Evolutionary conservation across 2,888 invertebrate species (phyloP), one percentile per base, ranked within the genome.

Genomic region (Melieria omissa): DNA sequence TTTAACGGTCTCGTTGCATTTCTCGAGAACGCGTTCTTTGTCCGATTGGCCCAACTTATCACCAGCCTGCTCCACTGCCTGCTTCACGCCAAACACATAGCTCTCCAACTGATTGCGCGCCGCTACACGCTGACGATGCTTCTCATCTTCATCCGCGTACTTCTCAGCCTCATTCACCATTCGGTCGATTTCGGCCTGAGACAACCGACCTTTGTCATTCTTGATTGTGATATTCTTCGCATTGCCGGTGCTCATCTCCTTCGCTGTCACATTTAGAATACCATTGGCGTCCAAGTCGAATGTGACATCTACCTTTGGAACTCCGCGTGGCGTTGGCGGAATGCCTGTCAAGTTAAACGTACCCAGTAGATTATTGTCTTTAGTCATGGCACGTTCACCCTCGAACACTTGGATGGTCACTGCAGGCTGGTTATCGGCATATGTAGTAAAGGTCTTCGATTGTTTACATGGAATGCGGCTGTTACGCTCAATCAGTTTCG

Each of bases 281-380:
- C 98, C 97, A 87, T 98, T 96, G 62, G 96, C 96, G 82, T 97
- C 97, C 81, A 93, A 91, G 66, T 84, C 84, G 84, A 94, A 94
- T 54, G 93, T 93, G 41, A 94, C 93, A 85, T 94, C 97, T 88
- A 92, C 95, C 88, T 91, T 95, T 75, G 91, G 96, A 77, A 92
- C 96, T 83, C 92, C 97, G 78, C 91, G 93, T 74, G 92, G 97
- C 85, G 94, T 94, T 29, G 97, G 97, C 3, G 97, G 96, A 83
- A 98, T 97, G 54, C 97, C 97, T 41, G 95, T 94, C 69, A 98
- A 90, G 86, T 98, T 97, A 87, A 99, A 99, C 86, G 96, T 97
- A 73, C 98, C 98, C 75, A 98, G 90, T 52, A 96, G 89, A 87
- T 98, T 95, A 89, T 97, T 97, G 86, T 96, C 96, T 83, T 93